Conservation (phyloP, 2,888 invertebrate species). For the Prosapia bicincta region DNA sequence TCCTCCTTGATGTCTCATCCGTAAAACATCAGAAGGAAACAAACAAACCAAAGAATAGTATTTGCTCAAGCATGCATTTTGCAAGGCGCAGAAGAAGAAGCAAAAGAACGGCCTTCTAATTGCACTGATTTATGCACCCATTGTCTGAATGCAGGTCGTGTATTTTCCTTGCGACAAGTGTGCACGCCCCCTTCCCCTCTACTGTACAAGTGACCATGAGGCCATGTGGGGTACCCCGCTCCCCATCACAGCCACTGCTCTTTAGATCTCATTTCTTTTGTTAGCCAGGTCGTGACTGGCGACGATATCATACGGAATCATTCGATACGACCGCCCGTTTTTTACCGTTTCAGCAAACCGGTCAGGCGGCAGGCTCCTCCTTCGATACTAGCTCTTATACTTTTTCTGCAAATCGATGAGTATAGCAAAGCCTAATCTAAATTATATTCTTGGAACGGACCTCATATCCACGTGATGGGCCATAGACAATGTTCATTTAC, state of each 20-base stretch:
- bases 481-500: background rate
- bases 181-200: conserved; percentile 8
- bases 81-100: conserved; percentile 1
- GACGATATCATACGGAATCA: conserved; percentile 31
- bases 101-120: conserved; percentile 56
- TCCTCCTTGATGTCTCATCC: background rate
- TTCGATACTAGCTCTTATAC: background rate
- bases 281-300: conserved; percentile 24
- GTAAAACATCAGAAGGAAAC: background rate
- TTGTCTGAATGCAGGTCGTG: conserved; percentile 59
- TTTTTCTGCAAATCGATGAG: background rate
- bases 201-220: conserved; percentile 24
- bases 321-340: conserved; percentile 28
- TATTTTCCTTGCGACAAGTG: conserved; percentile 11
- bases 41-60: background rate
- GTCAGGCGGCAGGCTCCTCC: conserved; percentile 5
- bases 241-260: conserved; percentile 9
- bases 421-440: background rate
- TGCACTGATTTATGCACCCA: conserved; percentile 92
- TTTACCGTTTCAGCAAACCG: conserved; percentile 6
- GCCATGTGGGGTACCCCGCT: conserved; percentile 41
- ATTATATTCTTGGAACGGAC: background rate
- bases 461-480: background rate
- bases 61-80: background rate
- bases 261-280: background rate